phyloP scores from a whole-genome alignment of 2,888 invertebrate genomes.

The Agrochola macilenta region DNA sequence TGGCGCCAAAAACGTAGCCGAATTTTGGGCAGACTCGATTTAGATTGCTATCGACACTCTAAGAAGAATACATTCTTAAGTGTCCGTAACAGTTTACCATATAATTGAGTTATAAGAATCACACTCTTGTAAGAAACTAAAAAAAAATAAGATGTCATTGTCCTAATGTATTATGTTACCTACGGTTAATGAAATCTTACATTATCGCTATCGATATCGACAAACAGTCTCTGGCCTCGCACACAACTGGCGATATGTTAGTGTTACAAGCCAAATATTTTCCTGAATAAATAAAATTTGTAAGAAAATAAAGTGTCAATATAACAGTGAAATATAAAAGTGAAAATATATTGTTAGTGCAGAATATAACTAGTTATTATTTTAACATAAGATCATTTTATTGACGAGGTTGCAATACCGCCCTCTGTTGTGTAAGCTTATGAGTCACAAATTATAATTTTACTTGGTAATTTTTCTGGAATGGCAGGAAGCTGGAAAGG shows the following conservation, averaged over 20 bases:
- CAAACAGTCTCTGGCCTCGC: neutral
- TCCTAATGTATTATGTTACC: neutral
- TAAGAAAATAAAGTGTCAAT: neutral
- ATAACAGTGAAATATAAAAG: no score
- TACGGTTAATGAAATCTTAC: neutral
- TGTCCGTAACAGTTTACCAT: neutral
- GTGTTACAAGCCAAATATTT: conserved; percentile 39
- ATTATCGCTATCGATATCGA: conserved; percentile 43
- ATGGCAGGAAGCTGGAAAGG: neutral
- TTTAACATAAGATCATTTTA: neutral
- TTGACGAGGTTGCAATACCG: neutral
- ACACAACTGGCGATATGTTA: neutral
- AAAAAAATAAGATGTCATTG: neutral
- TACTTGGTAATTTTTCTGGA: neutral
- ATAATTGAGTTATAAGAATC: neutral
- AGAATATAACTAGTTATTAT: neutral
- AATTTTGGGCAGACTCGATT: no score
- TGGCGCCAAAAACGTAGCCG: no score
- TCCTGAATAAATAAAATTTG: no score
- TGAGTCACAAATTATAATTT: conserved; percentile 16
- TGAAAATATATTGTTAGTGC: neutral
- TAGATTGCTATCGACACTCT: no score
- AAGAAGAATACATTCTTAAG: no score
- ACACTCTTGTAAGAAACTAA: neutral
- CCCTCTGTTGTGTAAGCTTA: conserved; percentile 33